Conservation (phyloP, 2,113 vertebrate genomes). For the Lichenostomus cassidix region DNA sequence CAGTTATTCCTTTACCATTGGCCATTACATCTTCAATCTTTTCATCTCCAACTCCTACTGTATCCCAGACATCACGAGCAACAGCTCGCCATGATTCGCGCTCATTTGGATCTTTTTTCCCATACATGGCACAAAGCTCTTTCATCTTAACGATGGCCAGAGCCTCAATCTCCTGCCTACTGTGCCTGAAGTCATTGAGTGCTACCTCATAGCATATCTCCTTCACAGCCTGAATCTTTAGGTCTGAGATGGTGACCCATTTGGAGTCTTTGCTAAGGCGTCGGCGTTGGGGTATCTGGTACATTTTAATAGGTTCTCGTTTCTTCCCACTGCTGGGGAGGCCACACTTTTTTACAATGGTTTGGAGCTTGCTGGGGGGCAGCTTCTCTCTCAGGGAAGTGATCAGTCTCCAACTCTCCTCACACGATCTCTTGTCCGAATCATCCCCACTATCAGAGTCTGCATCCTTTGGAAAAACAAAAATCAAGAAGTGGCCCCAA, state of each 20-base stretch:
- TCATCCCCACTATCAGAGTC: conserved; percentile 99
- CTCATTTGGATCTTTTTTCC: conserved; percentile 97
- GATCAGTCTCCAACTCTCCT: conserved; percentile 99
- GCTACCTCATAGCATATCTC: conserved; percentile 99
- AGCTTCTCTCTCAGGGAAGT: conserved; percentile 99
- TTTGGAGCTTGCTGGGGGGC: conserved; percentile 98
- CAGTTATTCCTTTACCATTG: conserved; percentile 76
- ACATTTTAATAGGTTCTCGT: conserved; percentile 95
- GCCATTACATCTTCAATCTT: conserved; percentile 88
- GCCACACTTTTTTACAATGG: conserved; percentile 99
- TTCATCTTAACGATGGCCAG: conserved; percentile 99
- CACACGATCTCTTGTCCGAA: conserved; percentile 99
- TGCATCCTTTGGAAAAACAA: conserved; percentile 97
- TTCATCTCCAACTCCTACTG: conserved; percentile 94
- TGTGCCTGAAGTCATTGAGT: conserved; percentile 95
- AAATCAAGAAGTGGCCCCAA: conserved; percentile 93
- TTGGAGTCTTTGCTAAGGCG: conserved; percentile 97
- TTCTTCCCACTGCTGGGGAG: conserved; percentile 98
- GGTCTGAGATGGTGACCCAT: conserved; percentile 97
- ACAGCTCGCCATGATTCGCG: conserved; percentile 96
- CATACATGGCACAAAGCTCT: conserved; percentile 92
- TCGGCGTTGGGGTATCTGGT: conserved; percentile 94
- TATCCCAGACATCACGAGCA: conserved; percentile 97
- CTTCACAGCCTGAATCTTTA: conserved; percentile 99
- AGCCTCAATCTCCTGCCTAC: conserved; percentile 96